Conservation (phyloP, 1,140 invertebrate species). For the Drosophila obscura region DNA sequence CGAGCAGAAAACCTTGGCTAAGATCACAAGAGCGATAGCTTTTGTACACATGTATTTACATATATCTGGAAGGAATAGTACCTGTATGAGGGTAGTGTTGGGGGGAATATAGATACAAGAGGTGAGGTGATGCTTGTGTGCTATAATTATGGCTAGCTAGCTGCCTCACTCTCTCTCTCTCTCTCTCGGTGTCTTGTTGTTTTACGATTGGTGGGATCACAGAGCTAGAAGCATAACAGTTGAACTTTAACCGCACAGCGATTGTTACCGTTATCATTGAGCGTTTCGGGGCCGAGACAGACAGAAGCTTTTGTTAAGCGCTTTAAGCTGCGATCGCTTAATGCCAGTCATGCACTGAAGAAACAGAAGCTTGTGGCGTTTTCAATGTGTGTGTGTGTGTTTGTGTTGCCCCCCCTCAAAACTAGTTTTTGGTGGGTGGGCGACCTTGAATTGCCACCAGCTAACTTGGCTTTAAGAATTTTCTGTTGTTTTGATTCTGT, state of each 20-base stretch:
- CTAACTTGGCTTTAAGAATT: conserved; percentile 29
- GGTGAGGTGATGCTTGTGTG: too few relatives aligned
- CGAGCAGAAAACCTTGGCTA: conserved; percentile 41
- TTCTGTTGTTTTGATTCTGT: conserved; percentile 33
- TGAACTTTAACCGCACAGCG: conserved; percentile 29
- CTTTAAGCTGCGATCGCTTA: conserved; percentile 17
- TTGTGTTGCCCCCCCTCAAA: conserved; percentile 35
- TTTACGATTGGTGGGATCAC: conserved; percentile 21
- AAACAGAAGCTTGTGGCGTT: conserved; percentile 29
- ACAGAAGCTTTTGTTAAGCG: conserved; percentile 13
- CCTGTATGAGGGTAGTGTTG: too few relatives aligned
- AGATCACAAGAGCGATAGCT: conserved; percentile 54
- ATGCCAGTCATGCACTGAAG: conserved; percentile 17
- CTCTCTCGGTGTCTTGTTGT: conserved; percentile 12
- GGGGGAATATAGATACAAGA: too few relatives aligned
- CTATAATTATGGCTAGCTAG: too few relatives aligned
- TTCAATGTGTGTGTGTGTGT: neutral
- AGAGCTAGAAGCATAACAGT: conserved; percentile 25
- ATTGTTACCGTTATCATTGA: conserved; percentile 27
- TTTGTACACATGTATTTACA: neutral
- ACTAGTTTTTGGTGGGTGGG: conserved; percentile 54
- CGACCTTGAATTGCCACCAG: conserved; percentile 63
- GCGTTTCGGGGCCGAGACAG: neutral
- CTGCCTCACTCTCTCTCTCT: too few relatives aligned
- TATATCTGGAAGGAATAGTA: too few relatives aligned